These are phyloP conservation scores for Octopus sinensis DNA, from an alignment of 1,140 invertebrate genomes.

Conservation along the genomic window DNA sequence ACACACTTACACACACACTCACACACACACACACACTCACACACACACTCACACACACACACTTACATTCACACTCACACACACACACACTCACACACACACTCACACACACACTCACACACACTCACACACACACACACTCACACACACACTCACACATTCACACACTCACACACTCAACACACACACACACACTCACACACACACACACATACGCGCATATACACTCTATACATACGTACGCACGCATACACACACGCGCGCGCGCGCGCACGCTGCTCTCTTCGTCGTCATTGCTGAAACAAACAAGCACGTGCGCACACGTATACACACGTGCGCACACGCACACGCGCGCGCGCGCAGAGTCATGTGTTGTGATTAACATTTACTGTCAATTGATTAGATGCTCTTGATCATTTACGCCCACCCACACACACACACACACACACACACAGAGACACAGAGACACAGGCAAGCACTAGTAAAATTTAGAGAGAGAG, in stretches of 20 bases:
- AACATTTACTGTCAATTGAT: too few species aligned
- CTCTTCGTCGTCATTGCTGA: neutral
- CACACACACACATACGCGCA: neutral
- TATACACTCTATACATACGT: neutral
- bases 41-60: constrained; percentile 3
- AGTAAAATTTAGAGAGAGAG: too few species aligned
- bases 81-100: constrained; percentile 22
- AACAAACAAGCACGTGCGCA: neutral
- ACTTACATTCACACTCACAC: constrained; percentile 14
- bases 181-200: neutral
- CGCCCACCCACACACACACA: too few species aligned
- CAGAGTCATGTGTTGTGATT: too few species aligned
- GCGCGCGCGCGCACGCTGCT: neutral
- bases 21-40: constrained; percentile 2
- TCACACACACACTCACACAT: constrained; percentile 13
- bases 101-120: constrained; percentile 13
- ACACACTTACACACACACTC: constrained; percentile 9
- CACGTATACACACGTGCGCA: neutral
- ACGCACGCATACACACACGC: neutral
- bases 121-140: constrained; percentile 12
- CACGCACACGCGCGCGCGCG: neutral
- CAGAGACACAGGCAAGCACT: too few species aligned
- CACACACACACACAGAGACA: too few species aligned
- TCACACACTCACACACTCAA: neutral
- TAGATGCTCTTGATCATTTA: too few species aligned